Conservation (phyloP, 1,140 invertebrate genomes). For the Elysia chlorotica region DNA sequence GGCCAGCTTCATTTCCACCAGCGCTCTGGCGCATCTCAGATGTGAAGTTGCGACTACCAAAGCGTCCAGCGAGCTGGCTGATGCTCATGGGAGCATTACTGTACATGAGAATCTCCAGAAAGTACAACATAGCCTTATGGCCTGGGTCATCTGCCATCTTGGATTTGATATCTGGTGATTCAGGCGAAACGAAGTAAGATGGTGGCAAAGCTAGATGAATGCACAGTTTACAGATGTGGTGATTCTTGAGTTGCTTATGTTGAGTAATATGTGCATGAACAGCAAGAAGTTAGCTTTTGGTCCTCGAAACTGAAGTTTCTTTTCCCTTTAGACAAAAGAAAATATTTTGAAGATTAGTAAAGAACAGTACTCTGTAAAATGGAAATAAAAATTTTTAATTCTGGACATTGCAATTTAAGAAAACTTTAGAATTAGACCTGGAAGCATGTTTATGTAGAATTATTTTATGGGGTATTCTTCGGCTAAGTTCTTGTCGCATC, state of each 20-base stretch:
- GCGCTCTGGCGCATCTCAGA: conserved; percentile 61
- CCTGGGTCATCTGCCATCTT: conserved; percentile 61
- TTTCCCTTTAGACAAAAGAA: no score
- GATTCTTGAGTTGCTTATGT: no score
- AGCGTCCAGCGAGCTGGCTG: conserved; percentile 61
- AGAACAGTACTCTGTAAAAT: neutral
- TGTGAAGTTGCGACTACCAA: conserved; percentile 61
- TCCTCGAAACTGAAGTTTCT: conserved; percentile 18
- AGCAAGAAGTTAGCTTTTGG: conserved; percentile 17
- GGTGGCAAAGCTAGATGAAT: neutral
- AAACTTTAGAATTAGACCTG: no score
- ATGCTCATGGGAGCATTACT: conserved; percentile 57
- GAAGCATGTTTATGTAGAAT: no score
- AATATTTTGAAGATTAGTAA: conserved; percentile 7
- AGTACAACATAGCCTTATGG: conserved; percentile 64
- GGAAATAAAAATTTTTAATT: neutral
- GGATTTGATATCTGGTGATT: neutral
- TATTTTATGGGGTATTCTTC: no score
- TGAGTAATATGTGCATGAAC: no score
- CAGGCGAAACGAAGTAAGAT: neutral
- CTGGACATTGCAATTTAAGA: no score
- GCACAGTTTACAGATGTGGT: neutral
- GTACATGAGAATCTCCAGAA: conserved; percentile 64
- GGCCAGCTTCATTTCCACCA: conserved; percentile 62
- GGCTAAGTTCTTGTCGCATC: no score